A percentile compares a stretch with the other conserved stretches of the same genome.
phyloP scores from a whole-genome alignment of 2,888 invertebrate species.

The Eurois occulta region DNA sequence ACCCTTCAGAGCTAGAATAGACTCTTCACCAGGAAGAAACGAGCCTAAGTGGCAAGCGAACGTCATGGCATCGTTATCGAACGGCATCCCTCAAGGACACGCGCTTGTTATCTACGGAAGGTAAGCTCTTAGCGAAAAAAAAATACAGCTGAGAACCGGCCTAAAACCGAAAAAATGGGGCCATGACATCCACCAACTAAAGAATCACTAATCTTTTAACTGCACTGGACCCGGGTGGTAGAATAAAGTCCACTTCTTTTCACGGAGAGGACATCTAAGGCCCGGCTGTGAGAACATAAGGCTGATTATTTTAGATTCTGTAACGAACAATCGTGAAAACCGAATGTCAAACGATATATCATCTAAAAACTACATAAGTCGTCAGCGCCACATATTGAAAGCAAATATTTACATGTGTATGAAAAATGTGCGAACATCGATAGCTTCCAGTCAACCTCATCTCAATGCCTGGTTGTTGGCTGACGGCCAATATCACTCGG shows the following conservation, averaged over 20 bases:
- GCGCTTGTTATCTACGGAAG: slow-evolving; percentile 86
- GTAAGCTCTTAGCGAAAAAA: slow-evolving; percentile 64
- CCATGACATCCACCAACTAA: not conserved
- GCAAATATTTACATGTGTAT: slow-evolving; percentile 16
- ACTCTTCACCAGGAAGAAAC: slow-evolving; percentile 74
- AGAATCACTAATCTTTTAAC: not conserved
- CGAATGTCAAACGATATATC: slow-evolving; percentile 4
- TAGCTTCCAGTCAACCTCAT: slow-evolving; percentile 41
- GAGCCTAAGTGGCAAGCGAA: slow-evolving; percentile 83
- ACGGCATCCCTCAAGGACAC: slow-evolving; percentile 88
- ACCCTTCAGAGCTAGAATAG: slow-evolving; percentile 73
- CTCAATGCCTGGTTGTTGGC: slow-evolving; percentile 54
- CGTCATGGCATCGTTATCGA: slow-evolving; percentile 85
- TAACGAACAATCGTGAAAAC: not conserved
- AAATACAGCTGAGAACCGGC: not conserved
- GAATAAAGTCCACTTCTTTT: not conserved
- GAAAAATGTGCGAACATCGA: slow-evolving; percentile 32
- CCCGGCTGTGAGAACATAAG: not conserved
- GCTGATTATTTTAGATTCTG: not conserved
- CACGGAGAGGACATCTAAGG: not conserved
- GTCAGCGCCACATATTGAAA: slow-evolving; percentile 14
- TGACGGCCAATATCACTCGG: slow-evolving; percentile 49
- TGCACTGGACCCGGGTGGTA: not conserved
- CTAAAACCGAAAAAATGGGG: not conserved
- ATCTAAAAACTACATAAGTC: slow-evolving; percentile 18